Percentiles rank a stretch among this genome's conserved stretches.
phyloP scores from a whole-genome alignment of 30 jellyfish, hydroid and myxozoan species.

The Catostylus mosaicus region DNA sequence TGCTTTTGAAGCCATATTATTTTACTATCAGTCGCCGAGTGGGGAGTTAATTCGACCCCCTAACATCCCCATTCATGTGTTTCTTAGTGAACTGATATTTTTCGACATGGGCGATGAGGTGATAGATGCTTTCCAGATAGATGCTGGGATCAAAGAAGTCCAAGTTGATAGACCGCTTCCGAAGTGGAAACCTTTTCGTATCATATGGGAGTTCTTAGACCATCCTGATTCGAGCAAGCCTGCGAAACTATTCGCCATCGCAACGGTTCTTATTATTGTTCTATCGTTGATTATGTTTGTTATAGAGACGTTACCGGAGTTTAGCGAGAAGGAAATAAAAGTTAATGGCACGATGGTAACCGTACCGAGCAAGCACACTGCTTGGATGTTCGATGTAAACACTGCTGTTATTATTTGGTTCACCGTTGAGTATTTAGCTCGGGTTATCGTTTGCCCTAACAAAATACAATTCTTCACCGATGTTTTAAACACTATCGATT shows the following conservation, averaged over 20 bases:
- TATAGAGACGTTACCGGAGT: conserved; percentile 86
- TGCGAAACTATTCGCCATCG: conserved; percentile 84
- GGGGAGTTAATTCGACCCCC: conserved; percentile 79
- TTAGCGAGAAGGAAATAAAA: conserved; percentile 40
- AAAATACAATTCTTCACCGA: conserved; percentile 73
- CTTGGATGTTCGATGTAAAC: conserved; percentile 82
- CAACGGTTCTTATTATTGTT: conserved; percentile 74
- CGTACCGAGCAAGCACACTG: conserved; percentile 70
- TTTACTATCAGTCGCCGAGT: conserved; percentile 76
- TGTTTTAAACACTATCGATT: conserved; percentile 75
- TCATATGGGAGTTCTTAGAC: conserved; percentile 87
- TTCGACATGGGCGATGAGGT: conserved; percentile 82
- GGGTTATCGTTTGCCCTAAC: conserved; percentile 82
- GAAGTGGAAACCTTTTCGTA: conserved; percentile 63
- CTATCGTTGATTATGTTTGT: conserved; percentile 85
- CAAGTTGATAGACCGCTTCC: conserved; percentile 68
- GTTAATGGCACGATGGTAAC: conserved; percentile 18
- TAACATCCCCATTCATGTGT: conserved; percentile 81
- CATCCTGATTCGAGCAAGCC: conserved; percentile 86
- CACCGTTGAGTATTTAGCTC: conserved; percentile 78
- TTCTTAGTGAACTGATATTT: conserved; percentile 78
- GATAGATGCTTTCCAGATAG: conserved; percentile 79
- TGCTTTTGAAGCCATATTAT: conserved; percentile 87
- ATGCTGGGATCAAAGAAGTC: conserved; percentile 89
- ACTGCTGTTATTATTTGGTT: conserved; percentile 92